Percentiles rank a stretch among this genome's conserved stretches.
Evolutionary conservation across 2,888 invertebrate species (phyloP).

Genomic region (Tiphia femorata): DNA sequence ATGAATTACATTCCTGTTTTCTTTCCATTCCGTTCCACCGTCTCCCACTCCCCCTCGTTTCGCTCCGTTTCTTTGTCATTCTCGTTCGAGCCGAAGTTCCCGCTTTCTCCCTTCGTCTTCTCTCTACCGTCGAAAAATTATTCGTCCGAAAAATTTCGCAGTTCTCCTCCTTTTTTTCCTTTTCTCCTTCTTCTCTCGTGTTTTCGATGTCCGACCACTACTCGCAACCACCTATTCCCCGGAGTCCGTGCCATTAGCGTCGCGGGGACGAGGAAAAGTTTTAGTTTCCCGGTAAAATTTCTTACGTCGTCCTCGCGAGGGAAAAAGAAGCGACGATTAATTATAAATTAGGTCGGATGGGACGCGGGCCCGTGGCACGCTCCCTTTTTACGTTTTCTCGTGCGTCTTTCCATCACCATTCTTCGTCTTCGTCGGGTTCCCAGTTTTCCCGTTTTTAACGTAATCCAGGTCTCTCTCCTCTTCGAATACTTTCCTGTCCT

Average conservation of each 20-base stretch:
- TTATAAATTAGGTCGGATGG: neutral
- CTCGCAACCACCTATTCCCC: neutral
- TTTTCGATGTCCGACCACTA: neutral
- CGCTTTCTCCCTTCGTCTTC: neutral
- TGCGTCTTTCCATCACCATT: too few species aligned
- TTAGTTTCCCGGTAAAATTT: neutral
- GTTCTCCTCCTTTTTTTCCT: neutral
- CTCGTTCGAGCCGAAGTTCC: neutral
- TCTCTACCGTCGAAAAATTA: neutral
- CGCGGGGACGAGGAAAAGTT: neutral
- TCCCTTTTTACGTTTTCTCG: too few species aligned
- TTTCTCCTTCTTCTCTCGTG: neutral
- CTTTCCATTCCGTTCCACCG: slow-evolving; percentile 7
- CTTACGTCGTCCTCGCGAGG: neutral
- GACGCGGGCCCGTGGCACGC: too few species aligned
- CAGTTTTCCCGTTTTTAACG: too few species aligned
- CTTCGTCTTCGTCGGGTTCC: too few species aligned
- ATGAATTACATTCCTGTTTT: slow-evolving; percentile 26
- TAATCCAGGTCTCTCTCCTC: too few species aligned
- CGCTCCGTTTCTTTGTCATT: slow-evolving; percentile 3
- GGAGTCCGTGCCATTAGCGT: neutral
- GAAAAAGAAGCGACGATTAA: neutral
- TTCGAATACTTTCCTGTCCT: too few species aligned
- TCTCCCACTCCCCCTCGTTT: neutral
- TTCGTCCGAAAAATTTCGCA: neutral